phyloP scores from a whole-genome alignment of 2,113 vertebrate genomes.

The Rutilus rutilus region DNA sequence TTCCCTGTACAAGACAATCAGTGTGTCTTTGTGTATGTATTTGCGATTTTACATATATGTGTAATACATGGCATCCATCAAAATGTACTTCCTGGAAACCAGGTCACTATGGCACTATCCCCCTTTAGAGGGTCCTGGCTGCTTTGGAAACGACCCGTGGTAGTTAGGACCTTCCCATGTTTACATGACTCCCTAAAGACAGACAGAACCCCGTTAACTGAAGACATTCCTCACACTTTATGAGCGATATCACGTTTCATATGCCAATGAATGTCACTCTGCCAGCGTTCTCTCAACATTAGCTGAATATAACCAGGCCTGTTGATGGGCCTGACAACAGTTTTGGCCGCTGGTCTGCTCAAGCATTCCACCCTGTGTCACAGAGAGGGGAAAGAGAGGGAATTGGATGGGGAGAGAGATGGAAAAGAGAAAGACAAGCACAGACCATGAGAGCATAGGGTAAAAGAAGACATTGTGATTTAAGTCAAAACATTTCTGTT shows the following conservation, averaged over 20 bases:
- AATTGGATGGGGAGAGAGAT: background rate
- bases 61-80: background rate
- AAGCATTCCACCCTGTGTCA: conserved; percentile 63
- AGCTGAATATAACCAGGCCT: conserved; percentile 33
- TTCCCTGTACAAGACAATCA: conserved; percentile 76
- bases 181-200: conserved; percentile 60
- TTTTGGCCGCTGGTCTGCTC: conserved; percentile 63
- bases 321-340: conserved; percentile 63
- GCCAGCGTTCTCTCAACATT: conserved; percentile 39
- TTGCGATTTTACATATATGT: background rate
- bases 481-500: too few species aligned
- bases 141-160: conserved; percentile 59
- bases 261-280: conserved; percentile 66
- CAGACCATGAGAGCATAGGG: background rate
- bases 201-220: conserved; percentile 54
- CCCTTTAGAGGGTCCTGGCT: conserved; percentile 48
- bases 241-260: conserved; percentile 66
- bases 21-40: conserved; percentile 54
- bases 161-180: conserved; percentile 52
- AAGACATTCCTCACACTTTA: conserved; percentile 63
- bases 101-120: conserved; percentile 30
- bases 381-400: background rate
- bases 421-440: background rate
- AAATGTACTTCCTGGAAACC: background rate
- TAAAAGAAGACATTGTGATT: too few species aligned